Conservation (phyloP, 2,113 vertebrate species). For the Pleuronectes platessa region DNA sequence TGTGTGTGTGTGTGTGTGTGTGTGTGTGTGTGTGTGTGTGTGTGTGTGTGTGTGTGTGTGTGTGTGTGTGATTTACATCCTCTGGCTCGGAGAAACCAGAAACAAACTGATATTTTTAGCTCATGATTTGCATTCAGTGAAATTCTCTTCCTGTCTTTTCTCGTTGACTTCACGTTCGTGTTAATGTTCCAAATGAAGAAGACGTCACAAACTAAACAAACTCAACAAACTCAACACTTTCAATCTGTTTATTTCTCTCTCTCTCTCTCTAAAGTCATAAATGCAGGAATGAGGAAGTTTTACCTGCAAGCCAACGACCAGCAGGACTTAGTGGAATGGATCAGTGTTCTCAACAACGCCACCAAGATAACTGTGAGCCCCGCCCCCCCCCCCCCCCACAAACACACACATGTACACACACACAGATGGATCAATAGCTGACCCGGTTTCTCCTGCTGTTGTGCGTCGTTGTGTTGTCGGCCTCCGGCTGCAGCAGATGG, state of each 20-base stretch:
- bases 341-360: constrained; percentile 96
- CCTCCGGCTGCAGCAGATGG: constrained; percentile 45
- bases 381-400: too few relatives aligned
- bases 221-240: not conserved
- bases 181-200: not conserved
- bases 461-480: not conserved
- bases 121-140: constrained; percentile 7
- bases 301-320: constrained; percentile 98
- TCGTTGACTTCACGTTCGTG: rapidly evolving
- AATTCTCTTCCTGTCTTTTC: not conserved
- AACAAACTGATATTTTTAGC: constrained; percentile 58
- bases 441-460: too few relatives aligned
- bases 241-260: not conserved
- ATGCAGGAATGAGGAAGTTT: constrained; percentile 96
- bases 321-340: constrained; percentile 97
- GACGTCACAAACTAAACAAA: too few relatives aligned
- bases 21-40: constrained; percentile 18
- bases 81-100: constrained; percentile 41
- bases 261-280: constrained; percentile 86
- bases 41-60: constrained; percentile 29
- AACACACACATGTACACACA: not conserved
- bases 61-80: constrained; percentile 30
- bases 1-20: constrained; percentile 31
- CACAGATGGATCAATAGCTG: not conserved
- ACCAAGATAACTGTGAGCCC: constrained; percentile 97